Base-by-base conservation (phyloP, 2,797 vertebrate genomes). In the Dryobates pubescens region DNA sequence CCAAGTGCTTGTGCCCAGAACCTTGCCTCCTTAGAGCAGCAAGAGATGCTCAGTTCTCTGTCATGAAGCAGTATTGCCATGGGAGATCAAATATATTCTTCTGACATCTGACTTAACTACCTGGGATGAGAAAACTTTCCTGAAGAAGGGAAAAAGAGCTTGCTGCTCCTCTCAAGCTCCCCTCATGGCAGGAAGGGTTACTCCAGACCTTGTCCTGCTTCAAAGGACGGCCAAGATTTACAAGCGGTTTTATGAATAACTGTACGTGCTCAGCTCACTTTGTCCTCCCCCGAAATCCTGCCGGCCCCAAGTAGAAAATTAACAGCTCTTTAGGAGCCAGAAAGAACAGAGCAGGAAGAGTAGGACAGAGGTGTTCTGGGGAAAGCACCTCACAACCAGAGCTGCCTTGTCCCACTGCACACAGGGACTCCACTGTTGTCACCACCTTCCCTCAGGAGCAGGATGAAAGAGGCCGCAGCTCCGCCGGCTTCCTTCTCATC, bases 321-420 rank as follows among this genome's bases (percentile, higher is more conserved):
- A 91, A 91, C 82, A 91, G 74, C 74, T 32, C 15, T 17, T 47
- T 23, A 10, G 36, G 13, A 72, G 85, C 32, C 38, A 15, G 20
- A 71, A 74, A 74, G 54, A 53, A 27, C 0, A 13, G 47, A 67
- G 64, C 43, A 51, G 85, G 72, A 51, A 49, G 57, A 68, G 18
- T 0, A 2, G 64, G 49, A 26, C 2, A 26, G 56, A 68, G 56
- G 14, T 0, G 5, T 11, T 29, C 32, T 0, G 0, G 23, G 57
- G 57, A 63, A 9, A 69, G 51, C 62, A 56, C 53, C 67, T n/a
- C 2, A 0, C 2, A 51, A 4, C 36, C 74, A 20, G 23, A 53
- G 63, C 63, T 56, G 63, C 78, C 75, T 2, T 51, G 10, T 51
- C 49, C 57, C 4, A 1, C n/a, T 8, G 51, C 1, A 0, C 63